These are phyloP conservation scores for Drosophila quasianomalipes DNA, from an alignment of 2,888 invertebrate genomes.

Conservation along the genomic window DNA sequence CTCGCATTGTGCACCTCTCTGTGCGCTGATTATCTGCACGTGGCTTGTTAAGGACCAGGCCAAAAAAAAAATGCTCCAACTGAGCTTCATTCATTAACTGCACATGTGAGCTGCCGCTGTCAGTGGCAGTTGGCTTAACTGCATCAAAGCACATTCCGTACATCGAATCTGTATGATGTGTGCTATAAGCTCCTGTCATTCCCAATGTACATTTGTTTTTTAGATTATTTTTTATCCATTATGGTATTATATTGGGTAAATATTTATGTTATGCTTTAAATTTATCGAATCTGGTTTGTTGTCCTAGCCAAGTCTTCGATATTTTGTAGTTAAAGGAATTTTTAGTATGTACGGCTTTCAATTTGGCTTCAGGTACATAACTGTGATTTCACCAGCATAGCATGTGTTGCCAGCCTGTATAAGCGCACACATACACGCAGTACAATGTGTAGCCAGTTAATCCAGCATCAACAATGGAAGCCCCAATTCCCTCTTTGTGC, in stretches of 20 bases:
- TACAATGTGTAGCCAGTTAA: slow-evolving; percentile 56
- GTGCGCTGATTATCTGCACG: slow-evolving; percentile 73
- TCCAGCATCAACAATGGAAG: slow-evolving; percentile 63
- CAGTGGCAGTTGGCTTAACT: slow-evolving; percentile 30
- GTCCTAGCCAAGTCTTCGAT: slow-evolving; percentile 48
- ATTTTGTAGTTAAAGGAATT: slow-evolving; percentile 61
- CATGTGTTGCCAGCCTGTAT: slow-evolving; percentile 35
- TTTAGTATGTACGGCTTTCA: slow-evolving; percentile 27
- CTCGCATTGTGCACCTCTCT: slow-evolving; percentile 42
- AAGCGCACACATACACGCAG: slow-evolving; percentile 10
- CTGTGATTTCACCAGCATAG: slow-evolving; percentile 33
- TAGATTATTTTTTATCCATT: slow-evolving; percentile 10
- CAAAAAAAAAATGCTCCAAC: slow-evolving; percentile 18
- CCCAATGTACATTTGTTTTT: slow-evolving; percentile 9
- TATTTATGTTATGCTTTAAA: slow-evolving; percentile 67
- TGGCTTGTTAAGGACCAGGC: slow-evolving; percentile 38
- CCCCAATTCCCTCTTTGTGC: slow-evolving; percentile 30
- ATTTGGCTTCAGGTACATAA: slow-evolving; percentile 5
- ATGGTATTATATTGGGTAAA: slow-evolving; percentile 59
- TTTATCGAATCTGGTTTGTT: slow-evolving; percentile 23
- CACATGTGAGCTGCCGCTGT: slow-evolving; percentile 12
- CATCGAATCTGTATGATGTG: slow-evolving; percentile 1
- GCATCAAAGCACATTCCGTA: slow-evolving; percentile 18
- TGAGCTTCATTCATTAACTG: slow-evolving; percentile 50
- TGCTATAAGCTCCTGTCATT: slow-evolving; percentile 14